Evolutionary conservation across 2,888 invertebrate genomes (phyloP), one percentile per base, ranked within the genome.

Genomic region (Podotricha telesiphe): DNA sequence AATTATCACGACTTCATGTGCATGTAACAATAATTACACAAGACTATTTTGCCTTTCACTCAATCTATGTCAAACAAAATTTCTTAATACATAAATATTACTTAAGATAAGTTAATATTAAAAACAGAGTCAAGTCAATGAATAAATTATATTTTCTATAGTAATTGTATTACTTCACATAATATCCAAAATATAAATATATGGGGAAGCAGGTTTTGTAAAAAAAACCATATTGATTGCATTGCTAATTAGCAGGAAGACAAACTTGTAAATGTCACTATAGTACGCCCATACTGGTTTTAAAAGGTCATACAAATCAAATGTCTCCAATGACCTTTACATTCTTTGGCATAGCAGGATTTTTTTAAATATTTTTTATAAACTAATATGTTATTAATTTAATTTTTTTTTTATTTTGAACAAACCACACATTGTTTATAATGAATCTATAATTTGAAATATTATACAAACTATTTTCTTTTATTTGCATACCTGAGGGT

Each of bases 251-350:
- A 83, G 72, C 81, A 85, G 84, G 82, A 85, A 86, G 80, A 74
- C 76, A 71, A 62, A 78, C 80, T 78, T 74, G 74, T 58, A 82
- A 85, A 87, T 85, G 84, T 85, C 82, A 82, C 80, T 82, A 56
- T 61, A 45, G 85, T 80, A 75, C 71, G 74, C 70, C 73, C 53
- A 73, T 72, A 74, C 79, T 72, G 77, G 79, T 81, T 80, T 72
- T 70, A 74, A 76, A 89, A 91, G 90, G 90, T 83, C 84, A 76
- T 45, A 34, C 77, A 72, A 68, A 71, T 73, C 55, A 70, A 69
- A 58, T 42, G 45, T 66, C 66, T 58, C 20, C 56, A 20, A 45
- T 65, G 67, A 63, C 48, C 67, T 62, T 68, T 55, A 71, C 73
- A 73, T 70, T 59, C 61, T 68, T 61, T 65, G 20, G 20, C 22